Percentiles rank a stretch among this genome's conserved stretches.
These are phyloP conservation scores for Ophion ellenae DNA, from an alignment of 2,888 invertebrate species.

Conservation along the genomic window DNA sequence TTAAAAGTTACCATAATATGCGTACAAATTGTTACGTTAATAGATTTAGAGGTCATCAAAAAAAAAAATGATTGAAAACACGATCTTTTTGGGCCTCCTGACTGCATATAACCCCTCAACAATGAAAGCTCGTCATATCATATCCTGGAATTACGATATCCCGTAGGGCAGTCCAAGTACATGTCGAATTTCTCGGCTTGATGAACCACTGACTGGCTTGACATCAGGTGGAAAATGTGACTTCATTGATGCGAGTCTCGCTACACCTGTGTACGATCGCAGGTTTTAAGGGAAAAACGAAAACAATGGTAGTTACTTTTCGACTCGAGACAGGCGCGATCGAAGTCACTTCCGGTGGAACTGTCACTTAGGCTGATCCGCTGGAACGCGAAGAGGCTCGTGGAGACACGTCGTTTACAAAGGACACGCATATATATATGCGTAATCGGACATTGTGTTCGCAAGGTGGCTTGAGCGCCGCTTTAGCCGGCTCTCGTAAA, in stretches of 20 bases:
- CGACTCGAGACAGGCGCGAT: neutral
- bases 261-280: neutral
- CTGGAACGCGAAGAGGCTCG: neutral
- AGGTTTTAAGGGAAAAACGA: neutral
- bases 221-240: neutral
- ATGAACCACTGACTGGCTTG: neutral
- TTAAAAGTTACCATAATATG: no score
- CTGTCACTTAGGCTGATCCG: neutral
- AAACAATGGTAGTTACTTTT: neutral
- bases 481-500: slow-evolving; percentile 10
- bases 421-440: neutral
- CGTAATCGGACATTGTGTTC: neutral
- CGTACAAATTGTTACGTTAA: no score
- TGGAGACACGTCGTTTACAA: neutral
- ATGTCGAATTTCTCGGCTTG: neutral
- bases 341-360: neutral
- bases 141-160: no score
- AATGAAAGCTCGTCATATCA: no score
- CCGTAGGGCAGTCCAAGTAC: no score
- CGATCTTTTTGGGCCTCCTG: no score
- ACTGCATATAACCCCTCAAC: no score
- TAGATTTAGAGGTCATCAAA: no score
- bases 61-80: no score
- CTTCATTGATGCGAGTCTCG: neutral
- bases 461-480: slow-evolving; percentile 20